Evolutionary conservation across 2,113 vertebrate species (phyloP), one percentile per base, ranked within the genome.

Genomic region (Sisor rabdophorus): DNA sequence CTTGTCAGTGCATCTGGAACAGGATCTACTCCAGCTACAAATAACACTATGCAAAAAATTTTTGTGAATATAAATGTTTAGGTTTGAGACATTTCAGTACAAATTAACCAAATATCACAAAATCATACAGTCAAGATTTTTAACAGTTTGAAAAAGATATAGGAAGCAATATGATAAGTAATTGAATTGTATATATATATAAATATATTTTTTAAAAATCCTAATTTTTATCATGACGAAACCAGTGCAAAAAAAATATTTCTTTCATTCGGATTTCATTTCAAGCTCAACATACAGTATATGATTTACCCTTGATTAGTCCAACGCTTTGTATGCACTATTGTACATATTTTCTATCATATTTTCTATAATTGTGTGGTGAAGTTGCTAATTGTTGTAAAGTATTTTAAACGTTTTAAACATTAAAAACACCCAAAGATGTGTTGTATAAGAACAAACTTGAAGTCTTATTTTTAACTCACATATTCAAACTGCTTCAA

Each of bases 401-500:
- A 73, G 55, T 70, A 81, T 79, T 76, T 73, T 17, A 67, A 60
- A 30, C 47, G 54, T 81, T 79, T 65, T 80, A 40, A 71, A 80
- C 36, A 71, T 77, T 53, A 52, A 80, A 84, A 81, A 71, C 90
- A 93, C 90, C 95, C 95, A 97, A 96, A 98, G 95, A 96, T 91
- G 89, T 89, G 83, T 86, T 91, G 92, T 93, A 94, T 90, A 92
- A 93, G 89, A 89, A 91, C 84, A 88, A 91, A 95, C 94, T 94
- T 95, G 94, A 95, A 89, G 87, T 87, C 85, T 90, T 90, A 81
- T 86, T 89, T 91, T 89, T 30, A 86, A 86, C 84, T 86, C 87
- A 84, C 73, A 77, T 82, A 81, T 85, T 71, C 71, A 68, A 78
- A 86, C 60, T 32, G 59, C 60, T 64, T 75, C 67, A 44, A 58